Evolutionary conservation across 1,140 invertebrate genomes (phyloP), one percentile per base, ranked within the genome.

Genomic region (Bombus superbus): DNA sequence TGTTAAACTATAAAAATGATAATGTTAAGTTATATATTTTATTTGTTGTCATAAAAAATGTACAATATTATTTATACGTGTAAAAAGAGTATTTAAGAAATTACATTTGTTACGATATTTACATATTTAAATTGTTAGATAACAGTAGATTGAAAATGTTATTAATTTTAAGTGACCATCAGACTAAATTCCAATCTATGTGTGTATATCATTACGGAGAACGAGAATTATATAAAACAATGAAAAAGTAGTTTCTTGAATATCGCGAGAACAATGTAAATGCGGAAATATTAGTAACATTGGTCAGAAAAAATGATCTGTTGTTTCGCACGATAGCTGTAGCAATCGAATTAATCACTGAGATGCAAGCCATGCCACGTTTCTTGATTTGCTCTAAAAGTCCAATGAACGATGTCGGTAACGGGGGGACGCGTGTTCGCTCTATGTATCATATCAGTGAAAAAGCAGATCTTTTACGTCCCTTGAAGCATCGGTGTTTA

Each of bases 261-360:
- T 25, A 18, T 6, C 15, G 6, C 3, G 8, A 35, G 15, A 78
- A 32, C 13, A 77, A 64, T 42, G 15, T 2, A 40, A 11, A 28
- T 59, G n/a, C 2, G 6, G 35, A 47, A 57, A 57, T 44, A n/a
- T 78, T 28, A 2, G 25, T 42, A 40, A 32, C 25, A 28, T 42
- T 38, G 1, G 13, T 2, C 25, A 32, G 59, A 22, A 28, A 10
- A 59, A 76, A n/a, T 32, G 32, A 44, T n/a, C 22, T 40, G 35
- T 44, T 22, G 40, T 74, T 40, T 81, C 57, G 32, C 32, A 42
- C 28, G 15, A 64, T 64, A 57, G 13, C 28, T 32, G 25, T 74
- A 28, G 9, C 32, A 78, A 59, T 69, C 35, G 22, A 68, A 59
- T 84, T 84, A 71, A 32, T 79, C 40, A 84, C 18, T 42, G 2